Conservation (phyloP, 2,797 vertebrate genomes). For the Meda fulgida region DNA sequence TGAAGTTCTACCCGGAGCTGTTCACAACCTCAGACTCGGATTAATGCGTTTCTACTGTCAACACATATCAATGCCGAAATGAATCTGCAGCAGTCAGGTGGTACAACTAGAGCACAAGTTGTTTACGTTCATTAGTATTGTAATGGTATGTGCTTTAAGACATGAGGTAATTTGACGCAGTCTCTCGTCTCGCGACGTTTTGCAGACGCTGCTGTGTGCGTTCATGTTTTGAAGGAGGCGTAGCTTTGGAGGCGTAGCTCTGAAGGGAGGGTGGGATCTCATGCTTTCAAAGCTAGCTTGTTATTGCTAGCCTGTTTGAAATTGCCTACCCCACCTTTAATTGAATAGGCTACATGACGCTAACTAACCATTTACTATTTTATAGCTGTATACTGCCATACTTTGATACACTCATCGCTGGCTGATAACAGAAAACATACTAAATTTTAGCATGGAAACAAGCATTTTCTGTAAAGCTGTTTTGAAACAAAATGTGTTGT, state of each 20-base stretch:
- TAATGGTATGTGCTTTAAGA: too few relatives aligned
- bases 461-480: background rate
- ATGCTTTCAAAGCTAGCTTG: too few relatives aligned
- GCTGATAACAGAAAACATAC: background rate
- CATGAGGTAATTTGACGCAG: too few relatives aligned
- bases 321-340: background rate
- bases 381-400: background rate
- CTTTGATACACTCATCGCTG: background rate
- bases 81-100: background rate
- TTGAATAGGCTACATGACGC: background rate
- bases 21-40: background rate
- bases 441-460: background rate
- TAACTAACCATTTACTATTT: background rate
- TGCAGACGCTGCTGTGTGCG: too few relatives aligned
- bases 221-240: too few relatives aligned
- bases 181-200: too few relatives aligned
- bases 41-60: background rate
- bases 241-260: too few relatives aligned
- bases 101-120: background rate
- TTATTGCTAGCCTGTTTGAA: too few relatives aligned
- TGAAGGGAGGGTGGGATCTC: too few relatives aligned
- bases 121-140: too few relatives aligned
- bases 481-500: background rate
- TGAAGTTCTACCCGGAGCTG: background rate
- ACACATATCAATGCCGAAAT: too few relatives aligned